phyloP scores from a whole-genome alignment of 2,797 vertebrate genomes.

The Ctenopoma multispine region DNA sequence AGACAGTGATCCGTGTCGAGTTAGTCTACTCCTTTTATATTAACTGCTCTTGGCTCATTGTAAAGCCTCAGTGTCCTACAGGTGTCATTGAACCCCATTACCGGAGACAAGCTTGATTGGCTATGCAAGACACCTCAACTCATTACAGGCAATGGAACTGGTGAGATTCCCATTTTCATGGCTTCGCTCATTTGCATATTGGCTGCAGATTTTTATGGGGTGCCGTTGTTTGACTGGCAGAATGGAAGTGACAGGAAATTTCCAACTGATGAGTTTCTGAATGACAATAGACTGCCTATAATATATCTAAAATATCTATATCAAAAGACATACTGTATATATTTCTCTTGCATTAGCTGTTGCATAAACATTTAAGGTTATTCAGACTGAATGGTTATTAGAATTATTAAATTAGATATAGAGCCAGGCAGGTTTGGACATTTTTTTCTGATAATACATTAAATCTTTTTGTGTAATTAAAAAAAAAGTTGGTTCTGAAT shows the following conservation, averaged over 20 bases:
- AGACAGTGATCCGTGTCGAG: constrained; percentile 53
- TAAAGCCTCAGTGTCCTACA: constrained; percentile 51
- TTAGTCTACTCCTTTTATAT: constrained; percentile 48
- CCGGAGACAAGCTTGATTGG: constrained; percentile 54
- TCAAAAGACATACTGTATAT: not conserved
- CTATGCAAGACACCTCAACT: constrained; percentile 46
- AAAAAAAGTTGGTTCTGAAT: no score
- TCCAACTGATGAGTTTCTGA: not conserved
- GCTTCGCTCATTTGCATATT: constrained; percentile 38
- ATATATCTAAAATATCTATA: not conserved
- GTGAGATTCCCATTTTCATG: constrained; percentile 56
- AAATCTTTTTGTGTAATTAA: no score
- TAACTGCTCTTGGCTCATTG: constrained; percentile 26
- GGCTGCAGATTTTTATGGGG: constrained; percentile 27
- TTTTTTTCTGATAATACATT: no score
- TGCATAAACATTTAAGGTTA: not conserved
- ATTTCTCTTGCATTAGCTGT: not conserved
- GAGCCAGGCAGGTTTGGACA: no score
- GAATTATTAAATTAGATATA: no score
- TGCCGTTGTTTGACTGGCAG: constrained; percentile 32
- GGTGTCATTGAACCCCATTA: constrained; percentile 67
- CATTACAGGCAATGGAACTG: constrained; percentile 52
- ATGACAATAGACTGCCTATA: not conserved
- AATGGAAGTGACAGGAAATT: constrained; percentile 23
- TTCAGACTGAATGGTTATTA: no score